Evolutionary conservation across 2,797 vertebrate genomes (phyloP).

Genomic region (Semotilus atromaculatus): DNA sequence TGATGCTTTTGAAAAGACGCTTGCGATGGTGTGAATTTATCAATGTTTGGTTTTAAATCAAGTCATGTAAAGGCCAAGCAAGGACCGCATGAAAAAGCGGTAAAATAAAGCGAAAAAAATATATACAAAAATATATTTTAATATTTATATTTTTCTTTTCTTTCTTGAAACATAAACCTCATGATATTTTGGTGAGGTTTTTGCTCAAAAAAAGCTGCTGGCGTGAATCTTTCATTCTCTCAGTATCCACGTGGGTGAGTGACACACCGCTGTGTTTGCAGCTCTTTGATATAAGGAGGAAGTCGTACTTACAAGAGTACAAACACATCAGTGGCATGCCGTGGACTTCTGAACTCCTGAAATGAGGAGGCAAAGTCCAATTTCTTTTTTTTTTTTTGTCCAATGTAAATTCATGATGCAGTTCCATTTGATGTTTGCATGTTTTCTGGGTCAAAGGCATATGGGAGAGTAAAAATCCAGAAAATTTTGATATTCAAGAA

Average conservation of each 20-base stretch:
- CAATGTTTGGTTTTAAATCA: slow-evolving; percentile 26
- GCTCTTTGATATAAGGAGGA: slow-evolving; percentile 26
- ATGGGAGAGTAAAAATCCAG: neutral
- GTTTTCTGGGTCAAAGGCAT: slow-evolving; percentile 3
- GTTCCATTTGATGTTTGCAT: slow-evolving; percentile 12
- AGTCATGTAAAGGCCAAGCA: slow-evolving; percentile 8
- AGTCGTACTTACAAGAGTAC: neutral
- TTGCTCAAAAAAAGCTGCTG: neutral
- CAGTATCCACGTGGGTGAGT: slow-evolving; percentile 37
- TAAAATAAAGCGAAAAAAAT: too few species aligned
- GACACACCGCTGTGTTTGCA: slow-evolving; percentile 15
- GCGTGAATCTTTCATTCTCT: slow-evolving; percentile 49
- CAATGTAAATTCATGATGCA: neutral
- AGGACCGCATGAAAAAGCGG: neutral
- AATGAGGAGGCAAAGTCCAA: slow-evolving; percentile 1
- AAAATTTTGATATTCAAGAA: neutral
- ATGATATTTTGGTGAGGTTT: neutral
- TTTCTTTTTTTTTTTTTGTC: neutral
- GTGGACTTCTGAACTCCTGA: neutral
- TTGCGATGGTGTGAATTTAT: neutral
- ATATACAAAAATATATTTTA: too few species aligned
- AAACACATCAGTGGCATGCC: slow-evolving; percentile 7
- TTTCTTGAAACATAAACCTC: neutral
- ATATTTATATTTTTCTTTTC: neutral
- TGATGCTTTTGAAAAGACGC: slow-evolving; percentile 34